A percentile compares a stretch with the other conserved stretches of the same genome.
phyloP scores from a whole-genome alignment of 2,888 invertebrate species.

The Cosmopolites sordidus region DNA sequence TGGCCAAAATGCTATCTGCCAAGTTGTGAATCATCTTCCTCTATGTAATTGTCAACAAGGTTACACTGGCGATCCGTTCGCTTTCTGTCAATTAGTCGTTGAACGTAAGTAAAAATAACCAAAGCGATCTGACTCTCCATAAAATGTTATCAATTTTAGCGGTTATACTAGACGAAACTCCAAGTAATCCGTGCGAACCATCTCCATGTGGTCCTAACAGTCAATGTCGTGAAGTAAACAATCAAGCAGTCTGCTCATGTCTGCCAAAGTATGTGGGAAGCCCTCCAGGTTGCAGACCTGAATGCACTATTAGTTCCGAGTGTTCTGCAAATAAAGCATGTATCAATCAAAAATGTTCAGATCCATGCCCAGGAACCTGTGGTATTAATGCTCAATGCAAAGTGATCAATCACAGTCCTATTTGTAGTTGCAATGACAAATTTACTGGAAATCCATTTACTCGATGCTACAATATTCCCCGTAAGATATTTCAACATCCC shows the following conservation, averaged over 20 bases:
- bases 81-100: conserved; percentile 39
- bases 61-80: conserved; percentile 51
- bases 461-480: conserved; percentile 50
- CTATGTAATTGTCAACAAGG: conserved; percentile 52
- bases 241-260: conserved; percentile 62
- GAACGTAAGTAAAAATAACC: conserved; percentile 59
- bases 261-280: conserved; percentile 62
- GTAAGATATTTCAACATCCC: conserved; percentile 33
- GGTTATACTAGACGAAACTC: conserved; percentile 36
- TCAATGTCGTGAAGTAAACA: conserved; percentile 58
- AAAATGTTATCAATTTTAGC: not conserved
- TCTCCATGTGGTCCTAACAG: conserved; percentile 73
- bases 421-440: conserved; percentile 59
- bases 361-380: conserved; percentile 72
- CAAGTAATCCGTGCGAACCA: conserved; percentile 60
- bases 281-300: conserved; percentile 65
- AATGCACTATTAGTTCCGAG: conserved; percentile 67
- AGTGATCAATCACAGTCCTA: conserved; percentile 72
- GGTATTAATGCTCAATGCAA: conserved; percentile 66
- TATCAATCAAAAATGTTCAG: conserved; percentile 65
- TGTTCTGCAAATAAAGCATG: conserved; percentile 66
- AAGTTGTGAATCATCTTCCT: conserved; percentile 46
- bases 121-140: not conserved
- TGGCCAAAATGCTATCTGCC: conserved; percentile 63
- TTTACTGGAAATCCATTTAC: conserved; percentile 71